These are phyloP conservation scores for Taenaris catops DNA, from an alignment of 2,888 invertebrate species.

Conservation along the genomic window DNA sequence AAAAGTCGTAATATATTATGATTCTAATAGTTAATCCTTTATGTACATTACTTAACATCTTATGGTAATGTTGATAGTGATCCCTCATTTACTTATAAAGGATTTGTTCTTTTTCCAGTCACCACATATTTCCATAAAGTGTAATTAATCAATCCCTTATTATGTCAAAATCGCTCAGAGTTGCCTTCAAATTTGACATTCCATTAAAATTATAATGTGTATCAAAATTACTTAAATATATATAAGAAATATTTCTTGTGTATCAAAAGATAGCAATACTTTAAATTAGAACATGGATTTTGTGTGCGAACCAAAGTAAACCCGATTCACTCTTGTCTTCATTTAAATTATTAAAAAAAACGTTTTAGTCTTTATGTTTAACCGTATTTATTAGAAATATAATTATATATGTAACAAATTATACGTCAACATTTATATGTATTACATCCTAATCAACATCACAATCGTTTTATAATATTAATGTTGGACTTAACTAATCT, in stretches of 20 bases:
- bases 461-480: slow-evolving; percentile 68
- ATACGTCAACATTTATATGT: slow-evolving; percentile 65
- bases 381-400: slow-evolving; percentile 44
- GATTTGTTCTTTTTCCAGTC: slow-evolving; percentile 33
- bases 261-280: slow-evolving; percentile 24
- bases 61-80: slow-evolving; percentile 50
- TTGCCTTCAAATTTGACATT: slow-evolving; percentile 3
- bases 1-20: slow-evolving; percentile 37
- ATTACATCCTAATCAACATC: slow-evolving; percentile 70
- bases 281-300: slow-evolving; percentile 19
- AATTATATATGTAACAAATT: slow-evolving; percentile 63
- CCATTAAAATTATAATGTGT: slow-evolving; percentile 19
- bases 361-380: slow-evolving; percentile 28
- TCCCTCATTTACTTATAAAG: slow-evolving; percentile 63
- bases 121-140: slow-evolving; percentile 26
- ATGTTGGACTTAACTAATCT: slow-evolving; percentile 56
- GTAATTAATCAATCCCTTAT: slow-evolving; percentile 11
- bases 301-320: slow-evolving; percentile 27
- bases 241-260: slow-evolving; percentile 21
- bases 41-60: slow-evolving; percentile 45
- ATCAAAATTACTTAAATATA: slow-evolving; percentile 24
- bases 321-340: slow-evolving; percentile 18
- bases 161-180: no score
- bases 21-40: slow-evolving; percentile 53
- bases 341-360: slow-evolving; percentile 25